These are phyloP conservation scores for Hycleus cichorii DNA, from an alignment of 1,140 invertebrate genomes.

Conservation along the genomic window DNA sequence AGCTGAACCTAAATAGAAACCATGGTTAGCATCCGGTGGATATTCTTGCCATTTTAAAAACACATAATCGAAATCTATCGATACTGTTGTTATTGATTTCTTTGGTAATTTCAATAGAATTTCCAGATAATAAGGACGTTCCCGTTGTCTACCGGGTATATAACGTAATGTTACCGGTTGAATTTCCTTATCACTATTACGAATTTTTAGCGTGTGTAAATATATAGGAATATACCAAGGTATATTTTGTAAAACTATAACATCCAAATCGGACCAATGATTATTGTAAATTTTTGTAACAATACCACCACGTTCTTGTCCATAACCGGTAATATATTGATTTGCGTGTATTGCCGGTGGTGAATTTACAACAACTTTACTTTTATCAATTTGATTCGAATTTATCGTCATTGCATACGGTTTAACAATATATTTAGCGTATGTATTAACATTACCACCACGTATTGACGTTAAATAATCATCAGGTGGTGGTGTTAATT, in stretches of 20 bases:
- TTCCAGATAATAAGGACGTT: conserved; percentile 84
- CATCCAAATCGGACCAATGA: conserved; percentile 59
- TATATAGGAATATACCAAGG: conserved; percentile 95
- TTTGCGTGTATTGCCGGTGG: conserved; percentile 69
- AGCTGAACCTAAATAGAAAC: conserved; percentile 87
- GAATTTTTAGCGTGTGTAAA: conserved; percentile 69
- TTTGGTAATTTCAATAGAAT: conserved; percentile 72
- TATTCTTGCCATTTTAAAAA: conserved; percentile 98
- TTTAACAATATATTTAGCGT: conserved; percentile 63
- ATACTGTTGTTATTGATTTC: conserved; percentile 71
- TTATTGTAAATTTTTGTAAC: conserved; percentile 74
- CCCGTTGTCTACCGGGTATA: conserved; percentile 75
- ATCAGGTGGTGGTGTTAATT: conserved; percentile 51
- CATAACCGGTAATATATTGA: conserved; percentile 76
- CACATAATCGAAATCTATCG: conserved; percentile 86
- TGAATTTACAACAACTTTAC: conserved; percentile 42
- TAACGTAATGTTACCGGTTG: conserved; percentile 59
- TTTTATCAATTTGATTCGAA: conserved; percentile 42
- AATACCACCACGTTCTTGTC: conserved; percentile 80
- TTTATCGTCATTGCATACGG: conserved; percentile 63
- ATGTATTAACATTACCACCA: conserved; percentile 56
- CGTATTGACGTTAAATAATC: conserved; percentile 51
- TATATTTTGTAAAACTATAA: conserved; percentile 70
- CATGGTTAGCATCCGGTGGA: conserved; percentile 98
- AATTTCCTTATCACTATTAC: conserved; percentile 47